Evolutionary conservation across 2,113 vertebrate species (phyloP).

Genomic region (Dipodomys ordii): DNA sequence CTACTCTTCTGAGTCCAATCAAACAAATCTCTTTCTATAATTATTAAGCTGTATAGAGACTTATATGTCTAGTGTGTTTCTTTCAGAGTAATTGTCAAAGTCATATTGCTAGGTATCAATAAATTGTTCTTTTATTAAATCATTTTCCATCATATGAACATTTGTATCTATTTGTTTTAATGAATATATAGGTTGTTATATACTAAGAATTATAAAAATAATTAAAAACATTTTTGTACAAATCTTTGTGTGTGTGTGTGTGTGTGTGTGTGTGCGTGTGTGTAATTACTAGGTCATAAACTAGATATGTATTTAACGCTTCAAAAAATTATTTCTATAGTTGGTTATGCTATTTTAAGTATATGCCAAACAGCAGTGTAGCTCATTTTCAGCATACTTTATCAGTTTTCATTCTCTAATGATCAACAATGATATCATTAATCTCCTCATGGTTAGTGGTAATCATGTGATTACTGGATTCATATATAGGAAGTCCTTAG

Average conservation of each 20-base stretch:
- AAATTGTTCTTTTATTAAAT: slow-evolving; percentile 35
- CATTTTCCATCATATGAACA: slow-evolving; percentile 4
- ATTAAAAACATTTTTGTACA: neutral
- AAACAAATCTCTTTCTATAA: neutral
- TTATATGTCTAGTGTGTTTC: neutral
- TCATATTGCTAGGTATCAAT: neutral
- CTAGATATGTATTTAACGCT: neutral
- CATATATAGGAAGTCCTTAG: neutral
- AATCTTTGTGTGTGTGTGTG: neutral
- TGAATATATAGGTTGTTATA: neutral
- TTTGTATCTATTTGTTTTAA: neutral
- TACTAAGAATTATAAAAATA: neutral
- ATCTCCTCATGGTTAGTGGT: too few relatives aligned
- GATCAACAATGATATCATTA: too few relatives aligned
- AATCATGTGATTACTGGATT: too few relatives aligned
- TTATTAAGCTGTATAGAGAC: neutral
- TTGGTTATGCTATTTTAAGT: neutral
- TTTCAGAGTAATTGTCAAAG: neutral
- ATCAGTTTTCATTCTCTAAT: too few relatives aligned
- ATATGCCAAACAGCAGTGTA: neutral
- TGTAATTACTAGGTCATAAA: neutral
- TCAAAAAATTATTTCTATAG: neutral
- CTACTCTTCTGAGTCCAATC: neutral
- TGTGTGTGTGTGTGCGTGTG: too few relatives aligned
- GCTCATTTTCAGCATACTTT: neutral